Conservation (phyloP, 35 echinoderm and acorn worm species). For the Acanthaster planci region DNA sequence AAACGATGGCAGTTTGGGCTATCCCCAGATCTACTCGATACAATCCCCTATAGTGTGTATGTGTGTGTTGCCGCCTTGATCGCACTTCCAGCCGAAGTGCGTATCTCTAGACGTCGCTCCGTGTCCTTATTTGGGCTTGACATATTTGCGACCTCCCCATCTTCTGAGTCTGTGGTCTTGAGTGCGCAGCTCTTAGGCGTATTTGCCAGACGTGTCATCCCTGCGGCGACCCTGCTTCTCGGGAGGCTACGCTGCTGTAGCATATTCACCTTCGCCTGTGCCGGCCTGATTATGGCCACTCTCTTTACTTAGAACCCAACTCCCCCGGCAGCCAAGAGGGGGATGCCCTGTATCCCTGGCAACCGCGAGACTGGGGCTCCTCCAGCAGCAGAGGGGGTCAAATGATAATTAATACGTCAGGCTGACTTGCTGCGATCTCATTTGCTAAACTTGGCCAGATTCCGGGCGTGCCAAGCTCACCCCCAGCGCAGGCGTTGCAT, state of each 20-base stretch:
- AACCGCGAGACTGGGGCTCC: not conserved
- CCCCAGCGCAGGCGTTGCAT: conserved; percentile 31
- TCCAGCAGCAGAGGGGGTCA: not conserved
- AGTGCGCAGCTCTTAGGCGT: not conserved
- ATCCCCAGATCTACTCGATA: too few relatives aligned
- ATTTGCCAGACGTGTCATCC: conserved; percentile 1
- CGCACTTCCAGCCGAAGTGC: not conserved
- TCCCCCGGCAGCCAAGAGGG: not conserved
- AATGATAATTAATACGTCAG: conserved; percentile 31
- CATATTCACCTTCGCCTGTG: not conserved
- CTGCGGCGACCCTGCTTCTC: not conserved
- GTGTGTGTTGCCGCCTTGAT: too few relatives aligned
- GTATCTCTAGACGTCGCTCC: not conserved
- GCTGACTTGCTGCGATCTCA: conserved; percentile 38
- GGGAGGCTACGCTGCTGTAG: not conserved
- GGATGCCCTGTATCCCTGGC: conserved; percentile 30
- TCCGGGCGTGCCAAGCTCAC: conserved; percentile 10
- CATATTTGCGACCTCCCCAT: conserved; percentile 3
- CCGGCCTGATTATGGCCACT: not conserved
- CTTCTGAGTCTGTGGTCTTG: not conserved
- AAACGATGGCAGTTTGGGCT: too few relatives aligned
- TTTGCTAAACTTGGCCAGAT: conserved; percentile 60
- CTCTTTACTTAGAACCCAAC: not conserved
- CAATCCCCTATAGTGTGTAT: too few relatives aligned
- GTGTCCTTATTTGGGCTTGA: conserved; percentile 19